A percentile compares a stretch with the other conserved stretches of the same genome.
Conservation (phyloP, 1,140 invertebrate species). For the Vollenhovia emeryi region DNA sequence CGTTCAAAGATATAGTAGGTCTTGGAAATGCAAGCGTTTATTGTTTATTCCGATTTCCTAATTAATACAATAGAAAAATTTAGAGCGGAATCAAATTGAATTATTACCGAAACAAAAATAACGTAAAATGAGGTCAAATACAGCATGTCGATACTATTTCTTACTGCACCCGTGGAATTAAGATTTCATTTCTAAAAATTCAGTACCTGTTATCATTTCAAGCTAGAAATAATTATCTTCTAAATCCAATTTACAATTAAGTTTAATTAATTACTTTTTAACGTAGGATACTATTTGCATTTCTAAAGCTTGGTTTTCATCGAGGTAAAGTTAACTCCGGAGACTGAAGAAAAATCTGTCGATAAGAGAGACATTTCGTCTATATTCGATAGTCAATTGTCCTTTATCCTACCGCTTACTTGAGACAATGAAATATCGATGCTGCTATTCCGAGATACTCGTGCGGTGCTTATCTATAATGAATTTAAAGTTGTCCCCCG, state of each 20-base stretch:
- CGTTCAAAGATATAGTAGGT: not conserved
- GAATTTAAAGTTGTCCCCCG: conserved; percentile 15
- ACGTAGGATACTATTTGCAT: not conserved
- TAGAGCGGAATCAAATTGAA: not conserved
- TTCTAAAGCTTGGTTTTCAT: not conserved
- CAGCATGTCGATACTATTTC: not conserved
- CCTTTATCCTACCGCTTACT: conserved; percentile 31
- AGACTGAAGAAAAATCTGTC: not conserved
- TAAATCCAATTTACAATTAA: not conserved
- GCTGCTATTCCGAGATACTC: conserved; percentile 24
- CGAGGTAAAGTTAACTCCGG: not conserved
- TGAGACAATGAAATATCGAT: conserved; percentile 37
- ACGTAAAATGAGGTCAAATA: not conserved
- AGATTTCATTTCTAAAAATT: not conserved
- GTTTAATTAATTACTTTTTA: not conserved
- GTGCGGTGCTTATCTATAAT: conserved; percentile 42
- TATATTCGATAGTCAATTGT: not conserved
- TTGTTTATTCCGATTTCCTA: not conserved
- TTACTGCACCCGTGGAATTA: not conserved
- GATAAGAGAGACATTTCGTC: not conserved
- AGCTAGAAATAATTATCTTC: not conserved
- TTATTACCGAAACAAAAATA: not conserved
- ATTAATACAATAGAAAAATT: not conserved
- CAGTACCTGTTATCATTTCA: not conserved
- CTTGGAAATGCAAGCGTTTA: not conserved